phyloP scores from a whole-genome alignment of 2,797 vertebrate species.

The Petrocephalus schoutedeni region DNA sequence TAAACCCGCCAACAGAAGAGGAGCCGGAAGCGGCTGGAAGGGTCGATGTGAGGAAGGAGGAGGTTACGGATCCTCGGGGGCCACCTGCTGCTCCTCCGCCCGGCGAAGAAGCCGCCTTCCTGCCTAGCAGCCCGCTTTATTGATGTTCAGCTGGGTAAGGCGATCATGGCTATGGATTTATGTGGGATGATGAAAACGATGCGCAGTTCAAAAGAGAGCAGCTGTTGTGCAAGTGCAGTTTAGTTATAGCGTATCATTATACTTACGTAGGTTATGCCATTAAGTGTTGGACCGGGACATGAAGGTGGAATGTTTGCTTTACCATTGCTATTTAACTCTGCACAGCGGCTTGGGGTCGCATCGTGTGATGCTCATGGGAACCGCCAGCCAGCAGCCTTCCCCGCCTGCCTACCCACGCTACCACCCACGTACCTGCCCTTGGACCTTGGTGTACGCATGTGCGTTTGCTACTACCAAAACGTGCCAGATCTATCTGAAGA shows the following conservation, averaged over 20 bases:
- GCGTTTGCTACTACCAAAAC: conserved; percentile 33
- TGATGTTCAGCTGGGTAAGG: conserved; percentile 16
- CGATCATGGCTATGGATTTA: neutral
- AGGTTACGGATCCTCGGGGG: conserved; percentile 29
- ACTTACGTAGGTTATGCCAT: neutral
- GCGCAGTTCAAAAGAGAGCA: neutral
- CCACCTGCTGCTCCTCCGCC: conserved; percentile 24
- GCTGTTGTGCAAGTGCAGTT: neutral
- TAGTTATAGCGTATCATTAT: neutral
- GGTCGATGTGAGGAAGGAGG: conserved; percentile 48
- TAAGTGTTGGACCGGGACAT: neutral
- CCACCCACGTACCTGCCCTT: conserved; percentile 50
- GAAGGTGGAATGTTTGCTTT: conserved; percentile 36
- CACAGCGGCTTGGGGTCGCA: conserved; percentile 33
- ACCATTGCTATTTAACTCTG: conserved; percentile 52
- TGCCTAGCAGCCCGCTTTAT: neutral
- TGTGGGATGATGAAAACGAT: neutral
- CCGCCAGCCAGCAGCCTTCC: conserved; percentile 42
- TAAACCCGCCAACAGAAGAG: conserved; percentile 35
- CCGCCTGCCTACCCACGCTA: conserved; percentile 43
- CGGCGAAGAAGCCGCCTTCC: neutral
- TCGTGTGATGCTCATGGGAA: conserved; percentile 35
- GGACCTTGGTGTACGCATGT: conserved; percentile 30
- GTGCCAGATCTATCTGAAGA: conserved; percentile 6
- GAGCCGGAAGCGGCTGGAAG: conserved; percentile 29